These are phyloP conservation scores for Yponomeuta sedellus DNA, from an alignment of 2,888 invertebrate genomes.

Conservation along the genomic window DNA sequence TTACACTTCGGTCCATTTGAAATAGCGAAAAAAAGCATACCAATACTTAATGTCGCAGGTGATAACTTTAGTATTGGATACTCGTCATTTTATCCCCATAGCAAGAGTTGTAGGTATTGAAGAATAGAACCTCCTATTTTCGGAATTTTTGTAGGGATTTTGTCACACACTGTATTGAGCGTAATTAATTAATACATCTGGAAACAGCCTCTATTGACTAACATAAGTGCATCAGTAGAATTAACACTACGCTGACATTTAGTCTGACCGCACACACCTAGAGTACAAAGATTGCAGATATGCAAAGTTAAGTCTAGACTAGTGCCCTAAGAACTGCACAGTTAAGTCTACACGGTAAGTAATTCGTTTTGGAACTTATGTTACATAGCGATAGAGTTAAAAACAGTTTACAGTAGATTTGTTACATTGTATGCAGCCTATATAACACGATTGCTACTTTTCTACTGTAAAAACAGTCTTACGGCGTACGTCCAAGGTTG, in stretches of 20 bases:
- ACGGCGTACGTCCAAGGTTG: slow-evolving; percentile 1
- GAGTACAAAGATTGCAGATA: not conserved
- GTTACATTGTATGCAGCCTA: not conserved
- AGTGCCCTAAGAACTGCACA: not conserved
- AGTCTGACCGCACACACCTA: not conserved
- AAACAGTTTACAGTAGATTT: not conserved
- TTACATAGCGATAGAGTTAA: not conserved
- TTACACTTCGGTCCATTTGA: too few relatives aligned
- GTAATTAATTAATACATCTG: too few relatives aligned
- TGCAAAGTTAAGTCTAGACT: not conserved
- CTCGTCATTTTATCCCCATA: too few relatives aligned
- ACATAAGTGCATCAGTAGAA: not conserved
- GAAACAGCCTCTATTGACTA: too few relatives aligned
- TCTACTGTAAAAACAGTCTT: slow-evolving; percentile 13
- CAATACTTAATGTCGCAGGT: too few relatives aligned
- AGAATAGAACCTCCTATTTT: too few relatives aligned
- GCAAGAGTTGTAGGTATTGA: too few relatives aligned
- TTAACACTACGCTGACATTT: not conserved
- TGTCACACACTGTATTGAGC: too few relatives aligned
- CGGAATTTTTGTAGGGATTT: too few relatives aligned
- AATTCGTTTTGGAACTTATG: not conserved
- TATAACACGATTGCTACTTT: not conserved
- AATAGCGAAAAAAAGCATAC: too few relatives aligned
- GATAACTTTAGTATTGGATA: too few relatives aligned
- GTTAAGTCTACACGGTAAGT: not conserved